Evolutionary conservation across 2,797 vertebrate genomes (phyloP).

Genomic region (Psittacula derbiana): DNA sequence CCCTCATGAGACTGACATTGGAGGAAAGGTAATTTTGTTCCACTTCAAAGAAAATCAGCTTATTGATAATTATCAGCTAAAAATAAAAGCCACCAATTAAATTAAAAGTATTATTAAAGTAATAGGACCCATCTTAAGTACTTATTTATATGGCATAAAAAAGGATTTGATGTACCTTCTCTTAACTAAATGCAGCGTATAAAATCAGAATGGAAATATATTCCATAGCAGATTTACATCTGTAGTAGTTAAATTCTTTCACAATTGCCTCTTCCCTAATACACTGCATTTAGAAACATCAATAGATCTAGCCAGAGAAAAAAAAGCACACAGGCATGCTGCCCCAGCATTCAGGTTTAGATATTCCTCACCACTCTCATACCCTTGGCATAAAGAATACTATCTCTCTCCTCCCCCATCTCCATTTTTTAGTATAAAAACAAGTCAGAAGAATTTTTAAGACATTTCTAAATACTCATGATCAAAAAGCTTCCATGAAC

Average conservation of each 20-base stretch:
- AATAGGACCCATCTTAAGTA: background rate
- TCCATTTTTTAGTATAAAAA: background rate
- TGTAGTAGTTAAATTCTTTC: background rate
- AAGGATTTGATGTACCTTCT: background rate
- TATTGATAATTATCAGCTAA: background rate
- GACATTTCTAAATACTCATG: background rate
- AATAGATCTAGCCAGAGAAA: background rate
- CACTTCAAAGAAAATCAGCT: background rate
- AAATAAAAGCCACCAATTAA: background rate
- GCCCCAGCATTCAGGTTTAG: background rate
- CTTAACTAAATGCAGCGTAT: background rate
- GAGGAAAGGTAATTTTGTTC: background rate
- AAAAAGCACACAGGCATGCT: background rate
- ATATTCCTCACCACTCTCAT: background rate
- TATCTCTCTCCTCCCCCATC: background rate
- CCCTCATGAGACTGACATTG: background rate
- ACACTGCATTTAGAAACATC: background rate
- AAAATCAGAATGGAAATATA: background rate
- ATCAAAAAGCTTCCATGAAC: constrained; percentile 6
- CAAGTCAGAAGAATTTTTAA: background rate
- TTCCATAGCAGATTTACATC: background rate
- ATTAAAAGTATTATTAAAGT: background rate
- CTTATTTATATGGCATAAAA: background rate
- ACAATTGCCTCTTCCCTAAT: background rate
- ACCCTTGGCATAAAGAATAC: background rate